These are phyloP conservation scores for Leptopilina myrica DNA, from an alignment of 2,888 invertebrate species.

Conservation along the genomic window DNA sequence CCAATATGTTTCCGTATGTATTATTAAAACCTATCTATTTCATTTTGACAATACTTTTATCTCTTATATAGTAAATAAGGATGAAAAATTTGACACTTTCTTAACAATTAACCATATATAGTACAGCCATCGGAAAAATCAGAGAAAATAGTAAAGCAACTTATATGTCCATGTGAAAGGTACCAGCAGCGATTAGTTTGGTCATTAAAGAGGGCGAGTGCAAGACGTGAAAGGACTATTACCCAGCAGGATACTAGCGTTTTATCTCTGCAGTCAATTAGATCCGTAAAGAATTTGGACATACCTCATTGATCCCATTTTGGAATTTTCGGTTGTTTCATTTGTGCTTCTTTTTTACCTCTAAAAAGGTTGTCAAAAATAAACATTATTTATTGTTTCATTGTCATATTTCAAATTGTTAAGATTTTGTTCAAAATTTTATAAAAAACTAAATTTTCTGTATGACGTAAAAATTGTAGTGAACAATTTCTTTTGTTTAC, in stretches of 20 bases:
- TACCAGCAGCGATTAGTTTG: conserved; percentile 75
- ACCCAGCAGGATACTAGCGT: conserved; percentile 66
- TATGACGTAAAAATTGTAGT: no score
- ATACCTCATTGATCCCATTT: conserved; percentile 69
- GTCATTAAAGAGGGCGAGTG: conserved; percentile 66
- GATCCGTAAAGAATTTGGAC: conserved; percentile 73
- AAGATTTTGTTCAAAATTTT: not conserved
- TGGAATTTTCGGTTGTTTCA: conserved; percentile 39
- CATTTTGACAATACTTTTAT: no score
- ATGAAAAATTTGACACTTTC: no score
- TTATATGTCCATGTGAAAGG: conserved; percentile 41
- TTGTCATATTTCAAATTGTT: not conserved
- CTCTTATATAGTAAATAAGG: no score
- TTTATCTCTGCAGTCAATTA: conserved; percentile 76
- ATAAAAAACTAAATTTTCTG: not conserved
- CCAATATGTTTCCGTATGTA: no score
- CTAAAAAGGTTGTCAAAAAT: not conserved
- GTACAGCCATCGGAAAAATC: not conserved
- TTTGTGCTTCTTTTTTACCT: not conserved
- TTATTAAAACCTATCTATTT: no score
- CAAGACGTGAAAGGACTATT: conserved; percentile 67
- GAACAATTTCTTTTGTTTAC: no score
- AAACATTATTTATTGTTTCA: not conserved
- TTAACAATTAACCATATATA: no score
- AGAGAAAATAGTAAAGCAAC: conserved; percentile 1